Evolutionary conservation across 2,113 vertebrate genomes (phyloP).

Genomic region (Forbesichthys papilliferus): DNA sequence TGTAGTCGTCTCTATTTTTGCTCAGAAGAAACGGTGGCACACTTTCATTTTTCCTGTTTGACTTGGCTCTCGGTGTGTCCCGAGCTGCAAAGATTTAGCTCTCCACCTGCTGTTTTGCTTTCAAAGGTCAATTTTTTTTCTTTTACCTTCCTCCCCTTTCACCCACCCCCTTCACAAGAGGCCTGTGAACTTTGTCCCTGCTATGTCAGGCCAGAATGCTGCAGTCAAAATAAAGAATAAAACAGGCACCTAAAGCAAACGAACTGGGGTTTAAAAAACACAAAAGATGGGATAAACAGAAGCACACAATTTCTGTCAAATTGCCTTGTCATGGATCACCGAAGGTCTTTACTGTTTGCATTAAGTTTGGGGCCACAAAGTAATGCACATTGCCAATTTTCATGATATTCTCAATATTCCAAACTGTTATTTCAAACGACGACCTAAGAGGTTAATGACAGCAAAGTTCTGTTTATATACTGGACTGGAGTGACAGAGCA

Average conservation of each 20-base stretch:
- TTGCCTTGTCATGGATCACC: no score
- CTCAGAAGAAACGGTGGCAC: constrained; percentile 18
- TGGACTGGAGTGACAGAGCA: not conserved
- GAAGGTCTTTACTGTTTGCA: no score
- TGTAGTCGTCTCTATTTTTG: constrained; percentile 31
- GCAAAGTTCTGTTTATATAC: not conserved
- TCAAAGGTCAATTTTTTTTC: constrained; percentile 72
- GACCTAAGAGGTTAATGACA: no score
- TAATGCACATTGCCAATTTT: no score
- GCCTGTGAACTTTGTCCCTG: constrained; percentile 78
- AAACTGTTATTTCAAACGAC: no score
- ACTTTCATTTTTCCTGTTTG: constrained; percentile 58
- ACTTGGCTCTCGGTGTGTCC: constrained; percentile 52
- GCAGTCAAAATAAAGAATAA: constrained; percentile 71
- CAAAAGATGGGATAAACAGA: not conserved
- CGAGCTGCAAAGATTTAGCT: constrained; percentile 59
- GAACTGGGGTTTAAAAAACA: not conserved
- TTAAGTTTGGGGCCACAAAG: no score
- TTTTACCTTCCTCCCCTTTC: constrained; percentile 66
- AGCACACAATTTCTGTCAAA: no score
- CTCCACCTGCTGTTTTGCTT: constrained; percentile 76
- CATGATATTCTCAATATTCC: no score
- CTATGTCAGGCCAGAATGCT: constrained; percentile 62
- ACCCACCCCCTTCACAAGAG: constrained; percentile 62
- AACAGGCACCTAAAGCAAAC: constrained; percentile 25